Evolutionary conservation across 2,888 invertebrate genomes (phyloP), one percentile per base, ranked within the genome.

Genomic region (Agrotis puta): DNA sequence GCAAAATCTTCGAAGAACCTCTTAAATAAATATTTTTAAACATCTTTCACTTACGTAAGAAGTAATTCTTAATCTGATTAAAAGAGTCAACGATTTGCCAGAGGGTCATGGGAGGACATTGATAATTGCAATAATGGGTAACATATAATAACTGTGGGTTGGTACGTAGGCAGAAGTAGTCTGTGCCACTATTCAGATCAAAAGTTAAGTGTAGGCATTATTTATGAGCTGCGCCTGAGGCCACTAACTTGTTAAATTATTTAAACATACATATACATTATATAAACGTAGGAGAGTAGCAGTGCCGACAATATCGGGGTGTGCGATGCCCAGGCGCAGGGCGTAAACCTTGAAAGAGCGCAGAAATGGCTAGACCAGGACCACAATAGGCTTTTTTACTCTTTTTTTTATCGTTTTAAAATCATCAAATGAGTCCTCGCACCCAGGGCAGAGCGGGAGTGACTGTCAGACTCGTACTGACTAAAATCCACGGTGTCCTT

Each of bases 81-180:
- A 7, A 51, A 0, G 22, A 47, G 77, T 77, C 77, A 77, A 81
- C 64, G 81, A 64, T 45, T 77, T 81, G 50, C 24, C 9, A 3
- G 22, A 57, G 48, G 77, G 54, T 77, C 77, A 77, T 77, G 82
- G 82, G 43, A 77, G 82, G 61, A 1, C 70, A 24, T 81, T 77
- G 82, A 63, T 77, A 81, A 81, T 77, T 77, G 47, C 48, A 33
- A 39, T 64, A 56, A 63, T 64, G 64, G 74, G 57, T 47, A 57
- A 54, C 50, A 48, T 24, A 43, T 67, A 33, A 27, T 57, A 45
- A 51, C 56, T 62, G 77, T 77, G 77, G 77, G 77, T 16, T 50
- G 69, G n/a, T 11, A 57, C 43, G 61, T 81, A 76, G 56, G 77
- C 20, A 39, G 77, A 13, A 3, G 22, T 20, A n/a, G 48, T 50